Conservation (phyloP, 2,888 invertebrate species). For the Dicycla oo region DNA sequence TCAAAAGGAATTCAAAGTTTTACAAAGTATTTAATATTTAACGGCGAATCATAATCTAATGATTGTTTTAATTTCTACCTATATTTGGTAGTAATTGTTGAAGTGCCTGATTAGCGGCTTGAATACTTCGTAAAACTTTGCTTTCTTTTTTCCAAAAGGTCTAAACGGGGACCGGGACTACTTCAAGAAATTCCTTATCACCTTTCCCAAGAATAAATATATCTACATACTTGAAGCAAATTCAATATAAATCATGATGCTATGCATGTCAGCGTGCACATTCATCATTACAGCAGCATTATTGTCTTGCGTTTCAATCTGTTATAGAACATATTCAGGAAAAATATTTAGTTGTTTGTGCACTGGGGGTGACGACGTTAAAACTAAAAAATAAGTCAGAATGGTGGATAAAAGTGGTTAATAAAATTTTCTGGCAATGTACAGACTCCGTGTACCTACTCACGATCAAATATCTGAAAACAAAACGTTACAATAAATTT, state of each 20-base stretch:
- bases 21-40: constrained; percentile 71
- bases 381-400: constrained; percentile 52
- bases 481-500: no score
- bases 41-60: constrained; percentile 42
- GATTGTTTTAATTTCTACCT: constrained; percentile 29
- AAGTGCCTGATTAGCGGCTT: constrained; percentile 66
- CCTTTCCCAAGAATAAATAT: constrained; percentile 17
- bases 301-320: constrained; percentile 75
- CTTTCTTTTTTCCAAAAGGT: constrained; percentile 75
- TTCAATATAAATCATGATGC: constrained; percentile 63
- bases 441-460: background rate
- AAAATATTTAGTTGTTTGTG: constrained; percentile 67
- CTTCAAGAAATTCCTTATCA: constrained; percentile 32
- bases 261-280: constrained; percentile 76
- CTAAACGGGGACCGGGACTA: constrained; percentile 55
- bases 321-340: constrained; percentile 66
- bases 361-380: constrained; percentile 34
- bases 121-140: constrained; percentile 79
- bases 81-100: constrained; percentile 80
- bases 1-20: constrained; percentile 72
- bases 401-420: constrained; percentile 69
- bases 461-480: constrained; percentile 12
- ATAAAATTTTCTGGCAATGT: constrained; percentile 13
- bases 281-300: constrained; percentile 70
- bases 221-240: constrained; percentile 18